A percentile compares a stretch with the other conserved stretches of the same genome.
Conservation (phyloP, 2,113 vertebrate species). For the Austrofundulus limnaeus region DNA sequence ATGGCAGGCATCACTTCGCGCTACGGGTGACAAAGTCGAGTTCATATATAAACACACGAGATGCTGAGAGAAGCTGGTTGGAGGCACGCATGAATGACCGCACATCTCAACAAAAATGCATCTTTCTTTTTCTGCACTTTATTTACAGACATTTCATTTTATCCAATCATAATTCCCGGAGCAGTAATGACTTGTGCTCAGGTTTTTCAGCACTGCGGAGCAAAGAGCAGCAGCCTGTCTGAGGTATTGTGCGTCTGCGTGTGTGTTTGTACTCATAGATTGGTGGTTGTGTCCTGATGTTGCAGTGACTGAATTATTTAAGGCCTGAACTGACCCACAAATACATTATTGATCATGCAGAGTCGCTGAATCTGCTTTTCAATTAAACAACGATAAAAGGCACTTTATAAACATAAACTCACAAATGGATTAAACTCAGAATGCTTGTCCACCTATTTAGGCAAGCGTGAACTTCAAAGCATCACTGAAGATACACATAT, state of each 20-base stretch:
- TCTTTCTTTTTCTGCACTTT: background rate
- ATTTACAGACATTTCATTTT: constrained; percentile 6
- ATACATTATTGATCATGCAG: constrained; percentile 7
- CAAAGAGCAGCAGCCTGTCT: background rate
- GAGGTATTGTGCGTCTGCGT: constrained; percentile 2
- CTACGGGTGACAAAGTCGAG: constrained; percentile 31
- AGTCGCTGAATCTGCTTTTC: constrained; percentile 10
- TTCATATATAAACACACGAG: constrained; percentile 24
- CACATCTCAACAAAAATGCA: constrained; percentile 3
- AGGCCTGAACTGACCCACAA: constrained; percentile 24
- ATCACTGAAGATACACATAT: constrained; percentile 14
- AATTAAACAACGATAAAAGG: constrained; percentile 14
- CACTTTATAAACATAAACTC: constrained; percentile 29
- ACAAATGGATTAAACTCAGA: constrained; percentile 18
- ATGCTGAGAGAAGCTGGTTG: constrained; percentile 22
- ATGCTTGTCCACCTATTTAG: constrained; percentile 10
- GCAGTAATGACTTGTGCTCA: background rate
- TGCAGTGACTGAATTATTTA: constrained; percentile 50
- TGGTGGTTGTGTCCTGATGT: background rate
- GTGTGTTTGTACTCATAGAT: constrained; percentile 26
- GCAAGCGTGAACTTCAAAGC: constrained; percentile 27
- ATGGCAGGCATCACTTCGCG: constrained; percentile 47
- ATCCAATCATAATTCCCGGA: background rate
- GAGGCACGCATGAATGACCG: constrained; percentile 13
- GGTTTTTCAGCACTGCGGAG: background rate